These are phyloP conservation scores for Luidia sarsii DNA, from an alignment of 53 echinoderm and acorn worm species.

Conservation along the genomic window DNA sequence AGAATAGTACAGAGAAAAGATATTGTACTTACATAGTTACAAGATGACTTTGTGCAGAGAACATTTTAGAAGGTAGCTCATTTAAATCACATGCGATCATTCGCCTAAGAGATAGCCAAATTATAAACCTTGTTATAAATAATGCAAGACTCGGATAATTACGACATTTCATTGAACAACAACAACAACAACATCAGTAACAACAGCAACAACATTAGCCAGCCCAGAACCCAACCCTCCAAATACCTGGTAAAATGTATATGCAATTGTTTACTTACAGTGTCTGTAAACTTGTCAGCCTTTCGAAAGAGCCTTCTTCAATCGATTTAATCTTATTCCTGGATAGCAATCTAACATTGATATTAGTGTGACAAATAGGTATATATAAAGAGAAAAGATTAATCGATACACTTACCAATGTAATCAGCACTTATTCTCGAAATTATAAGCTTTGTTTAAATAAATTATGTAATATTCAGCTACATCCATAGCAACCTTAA, in stretches of 20 bases:
- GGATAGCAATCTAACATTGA: constrained; percentile 16
- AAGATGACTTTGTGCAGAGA: constrained; percentile 13
- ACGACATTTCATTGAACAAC: neutral
- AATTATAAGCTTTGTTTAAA: neutral
- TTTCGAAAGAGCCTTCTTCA: constrained; percentile 23
- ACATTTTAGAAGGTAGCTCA: constrained; percentile 21
- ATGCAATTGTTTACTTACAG: too few species aligned
- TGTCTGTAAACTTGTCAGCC: constrained; percentile 36
- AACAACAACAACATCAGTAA: neutral
- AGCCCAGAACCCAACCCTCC: too few species aligned
- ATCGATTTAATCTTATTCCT: constrained; percentile 32
- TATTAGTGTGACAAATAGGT: too few species aligned
- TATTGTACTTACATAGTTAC: constrained; percentile 52
- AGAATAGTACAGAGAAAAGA: too few species aligned
- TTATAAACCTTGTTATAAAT: neutral
- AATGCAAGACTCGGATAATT: neutral
- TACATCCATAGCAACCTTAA: too few species aligned
- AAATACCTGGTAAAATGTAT: too few species aligned
- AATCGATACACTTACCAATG: neutral
- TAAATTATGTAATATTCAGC: too few species aligned
- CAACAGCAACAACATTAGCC: too few species aligned
- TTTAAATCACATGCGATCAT: constrained; percentile 52
- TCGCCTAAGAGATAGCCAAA: constrained; percentile 8
- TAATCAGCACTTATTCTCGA: neutral
- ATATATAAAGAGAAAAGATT: too few species aligned